Conservation (phyloP, 2,888 invertebrate species). For the Theretra japonica region DNA sequence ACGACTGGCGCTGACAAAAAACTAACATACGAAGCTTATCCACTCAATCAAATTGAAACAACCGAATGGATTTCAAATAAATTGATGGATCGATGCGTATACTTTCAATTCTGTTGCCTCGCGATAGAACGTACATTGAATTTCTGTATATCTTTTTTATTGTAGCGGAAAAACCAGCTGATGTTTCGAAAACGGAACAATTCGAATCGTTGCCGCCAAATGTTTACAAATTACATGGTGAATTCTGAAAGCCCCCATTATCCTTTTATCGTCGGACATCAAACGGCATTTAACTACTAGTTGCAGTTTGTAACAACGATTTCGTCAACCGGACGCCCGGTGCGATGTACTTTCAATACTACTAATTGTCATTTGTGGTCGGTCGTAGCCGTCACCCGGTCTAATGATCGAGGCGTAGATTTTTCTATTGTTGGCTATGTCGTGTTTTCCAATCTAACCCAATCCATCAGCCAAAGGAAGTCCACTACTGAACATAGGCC, state of each 20-base stretch:
- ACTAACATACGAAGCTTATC: not conserved
- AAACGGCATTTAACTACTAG: constrained; percentile 24
- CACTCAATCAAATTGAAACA: constrained; percentile 23
- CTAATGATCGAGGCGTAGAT: not conserved
- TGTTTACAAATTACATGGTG: constrained; percentile 25
- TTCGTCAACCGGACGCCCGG: constrained; percentile 2
- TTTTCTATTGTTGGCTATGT: not conserved
- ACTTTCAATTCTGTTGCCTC: not conserved
- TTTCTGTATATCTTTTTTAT: not conserved
- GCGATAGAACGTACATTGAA: not conserved
- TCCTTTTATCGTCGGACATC: constrained; percentile 19
- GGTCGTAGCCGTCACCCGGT: not conserved
- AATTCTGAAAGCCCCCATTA: constrained; percentile 18
- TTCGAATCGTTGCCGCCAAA: constrained; percentile 15
- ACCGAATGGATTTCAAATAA: constrained; percentile 21
- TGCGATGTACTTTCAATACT: constrained; percentile 1
- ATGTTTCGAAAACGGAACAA: constrained; percentile 14
- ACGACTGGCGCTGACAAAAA: not conserved
- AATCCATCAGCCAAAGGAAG: no score
- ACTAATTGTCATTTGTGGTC: constrained; percentile 17
- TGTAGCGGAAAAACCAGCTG: not conserved
- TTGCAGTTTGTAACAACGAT: constrained; percentile 18
- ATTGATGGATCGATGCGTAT: constrained; percentile 18
- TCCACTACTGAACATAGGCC: no score
- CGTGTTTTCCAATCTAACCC: no score